phyloP scores from a whole-genome alignment of 2,888 invertebrate genomes.

The Ichneumoninae sp. region DNA sequence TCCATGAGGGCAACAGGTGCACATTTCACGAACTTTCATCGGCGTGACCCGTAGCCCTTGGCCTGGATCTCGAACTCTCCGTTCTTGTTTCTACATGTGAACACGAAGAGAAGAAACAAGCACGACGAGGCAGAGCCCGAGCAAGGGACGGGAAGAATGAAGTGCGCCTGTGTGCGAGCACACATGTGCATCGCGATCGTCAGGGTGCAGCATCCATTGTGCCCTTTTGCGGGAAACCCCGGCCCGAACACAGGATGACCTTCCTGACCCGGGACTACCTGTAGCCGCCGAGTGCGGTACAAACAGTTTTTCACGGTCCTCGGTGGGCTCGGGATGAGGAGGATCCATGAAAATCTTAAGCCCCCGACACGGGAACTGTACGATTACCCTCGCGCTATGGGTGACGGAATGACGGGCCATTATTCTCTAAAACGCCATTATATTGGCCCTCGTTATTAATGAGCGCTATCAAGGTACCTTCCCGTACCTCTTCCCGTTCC shows the following conservation, averaged over 20 bases:
- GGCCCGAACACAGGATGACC: conserved; percentile 69
- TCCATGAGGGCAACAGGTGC: conserved; percentile 66
- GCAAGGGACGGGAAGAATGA: conserved; percentile 39
- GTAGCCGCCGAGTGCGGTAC: conserved; percentile 70
- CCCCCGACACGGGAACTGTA: conserved; percentile 30
- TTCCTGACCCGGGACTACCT: conserved; percentile 75
- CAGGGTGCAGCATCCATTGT: conserved; percentile 46
- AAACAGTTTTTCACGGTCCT: conserved; percentile 70
- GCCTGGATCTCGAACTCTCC: conserved; percentile 44
- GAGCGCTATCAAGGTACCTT: conserved; percentile 71
- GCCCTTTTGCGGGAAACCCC: conserved; percentile 58
- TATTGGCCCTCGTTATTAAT: conserved; percentile 80
- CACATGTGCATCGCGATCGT: conserved; percentile 26
- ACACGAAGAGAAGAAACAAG: conserved; percentile 51
- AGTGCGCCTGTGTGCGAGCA: conserved; percentile 12
- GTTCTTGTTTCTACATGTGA: conserved; percentile 43
- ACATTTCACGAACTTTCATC: conserved; percentile 48
- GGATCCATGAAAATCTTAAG: conserved; percentile 34
- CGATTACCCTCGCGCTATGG: conserved; percentile 24
- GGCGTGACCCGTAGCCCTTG: conserved; percentile 51
- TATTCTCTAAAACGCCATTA: conserved; percentile 80
- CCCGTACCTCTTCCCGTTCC: not conserved
- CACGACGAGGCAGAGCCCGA: conserved; percentile 31
- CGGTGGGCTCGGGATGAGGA: conserved; percentile 12
- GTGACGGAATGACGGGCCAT: conserved; percentile 56